Base-by-base conservation (phyloP, 2,797 vertebrate genomes). In the Petrocephalus schoutedeni region DNA sequence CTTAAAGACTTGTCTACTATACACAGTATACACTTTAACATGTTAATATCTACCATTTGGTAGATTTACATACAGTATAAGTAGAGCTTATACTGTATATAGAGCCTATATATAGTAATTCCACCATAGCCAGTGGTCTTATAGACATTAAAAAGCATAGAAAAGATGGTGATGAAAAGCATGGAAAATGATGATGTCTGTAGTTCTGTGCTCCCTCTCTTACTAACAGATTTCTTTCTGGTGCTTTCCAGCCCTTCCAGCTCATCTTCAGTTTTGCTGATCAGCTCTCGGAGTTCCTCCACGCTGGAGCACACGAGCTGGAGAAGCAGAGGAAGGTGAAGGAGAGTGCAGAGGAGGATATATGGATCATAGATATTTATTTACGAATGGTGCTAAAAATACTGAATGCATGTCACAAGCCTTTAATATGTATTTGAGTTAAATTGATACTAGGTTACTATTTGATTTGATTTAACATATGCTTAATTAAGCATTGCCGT, bases 281-380 rank as follows among this genome's bases (percentile, higher is more conserved):
- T 99, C 91, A 99, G 96, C 90, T 96, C 96, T 93, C 98, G 96
- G 94, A 99, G 95, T 93, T 99, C 97, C 91, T 98, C 96, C 92
- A 99, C 96, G 96, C 96, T 99, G 92, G 96, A 97, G 95, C 98
- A 99, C 91, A 99, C 97, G 95, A 99, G 94, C 98, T 99, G 85
- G 16, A 10, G 88, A 1, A 59, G 49, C 12, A 14, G 87, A 2
- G 53, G 87, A 85, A 85, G 59, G 7, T n/a, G 54, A 57, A 57
- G 54, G 16, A 4, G 41, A 45, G 41, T 45, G 28, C 61, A 56
- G 58, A 53, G 36, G 53, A 45, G 0, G 51, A 51, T 23, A 23
- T 6, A 23, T 54, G 41, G 41, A 49, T 80, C 41, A 80, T 3
- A 49, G 74, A 3, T 2, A 16, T 21, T 49, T 6, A 80, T 21